Conservation (phyloP, 2,888 invertebrate species). For the Chloroclysta siterata region DNA sequence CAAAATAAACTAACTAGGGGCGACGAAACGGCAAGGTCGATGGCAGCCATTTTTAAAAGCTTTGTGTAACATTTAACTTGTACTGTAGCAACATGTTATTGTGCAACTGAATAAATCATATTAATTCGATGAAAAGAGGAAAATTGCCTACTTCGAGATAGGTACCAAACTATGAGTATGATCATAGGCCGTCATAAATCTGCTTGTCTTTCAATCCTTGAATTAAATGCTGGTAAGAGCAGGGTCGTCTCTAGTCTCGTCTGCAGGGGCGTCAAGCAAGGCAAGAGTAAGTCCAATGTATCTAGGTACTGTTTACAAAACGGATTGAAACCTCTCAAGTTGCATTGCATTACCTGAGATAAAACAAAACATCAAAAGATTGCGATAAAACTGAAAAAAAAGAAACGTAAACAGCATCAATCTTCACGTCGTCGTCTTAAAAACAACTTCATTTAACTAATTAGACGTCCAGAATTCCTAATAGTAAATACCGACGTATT, state of each 20-base stretch:
- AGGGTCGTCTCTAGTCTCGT: background rate
- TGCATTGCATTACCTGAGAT: background rate
- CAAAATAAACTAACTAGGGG: conserved; percentile 54
- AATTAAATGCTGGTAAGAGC: too few species aligned
- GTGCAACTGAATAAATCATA: background rate
- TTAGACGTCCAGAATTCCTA: conserved; percentile 16
- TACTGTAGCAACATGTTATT: background rate
- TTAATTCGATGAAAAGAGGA: too few species aligned
- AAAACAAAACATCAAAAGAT: background rate
- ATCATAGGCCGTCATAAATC: too few species aligned
- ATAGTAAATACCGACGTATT: conserved; percentile 21
- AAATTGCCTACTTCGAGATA: too few species aligned
- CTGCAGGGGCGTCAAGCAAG: background rate
- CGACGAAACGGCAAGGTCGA: conserved; percentile 52
- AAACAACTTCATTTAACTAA: conserved; percentile 13
- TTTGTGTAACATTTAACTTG: conserved; percentile 33
- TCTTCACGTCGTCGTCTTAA: background rate
- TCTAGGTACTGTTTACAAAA: background rate
- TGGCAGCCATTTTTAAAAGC: conserved; percentile 37
- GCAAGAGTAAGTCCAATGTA: background rate
- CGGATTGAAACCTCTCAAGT: background rate
- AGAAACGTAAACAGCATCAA: background rate
- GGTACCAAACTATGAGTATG: too few species aligned
- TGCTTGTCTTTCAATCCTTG: too few species aligned
- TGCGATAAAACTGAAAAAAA: background rate